Evolutionary conservation across 1,140 invertebrate species (phyloP).

Genomic region (Pteromalus puparum): DNA sequence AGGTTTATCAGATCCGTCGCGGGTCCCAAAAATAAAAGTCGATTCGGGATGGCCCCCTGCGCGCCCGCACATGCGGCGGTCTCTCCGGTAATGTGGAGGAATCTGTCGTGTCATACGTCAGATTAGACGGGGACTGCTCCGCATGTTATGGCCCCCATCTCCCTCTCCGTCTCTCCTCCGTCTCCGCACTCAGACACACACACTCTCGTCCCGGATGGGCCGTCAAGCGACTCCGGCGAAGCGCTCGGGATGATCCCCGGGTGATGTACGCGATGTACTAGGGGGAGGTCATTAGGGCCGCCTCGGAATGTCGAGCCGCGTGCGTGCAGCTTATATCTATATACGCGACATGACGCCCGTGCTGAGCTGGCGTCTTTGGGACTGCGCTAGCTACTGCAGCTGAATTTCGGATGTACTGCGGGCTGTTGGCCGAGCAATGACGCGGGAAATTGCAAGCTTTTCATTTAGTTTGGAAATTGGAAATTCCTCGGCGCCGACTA

Average conservation of each 20-base stretch:
- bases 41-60: neutral
- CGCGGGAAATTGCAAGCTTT: constrained; percentile 36
- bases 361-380: neutral
- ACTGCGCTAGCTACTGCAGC: neutral
- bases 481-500: neutral
- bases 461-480: constrained; percentile 36
- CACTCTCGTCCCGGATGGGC: constrained; percentile 6
- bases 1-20: neutral
- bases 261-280: constrained; percentile 31
- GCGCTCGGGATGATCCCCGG: constrained; percentile 22
- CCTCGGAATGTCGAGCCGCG: constrained; percentile 20
- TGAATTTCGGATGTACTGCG: constrained; percentile 19
- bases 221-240: neutral
- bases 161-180: neutral
- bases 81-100: neutral
- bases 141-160: neutral
- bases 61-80: neutral
- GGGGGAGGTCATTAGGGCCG: constrained; percentile 32
- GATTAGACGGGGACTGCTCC: constrained; percentile 10
- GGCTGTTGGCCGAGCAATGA: constrained; percentile 23
- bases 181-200: neutral
- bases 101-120: constrained; percentile 36
- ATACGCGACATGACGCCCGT: neutral
- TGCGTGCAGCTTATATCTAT: neutral
- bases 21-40: constrained; percentile 11